Evolutionary conservation across 2,888 invertebrate genomes (phyloP), one percentile per base, ranked within the genome.

Genomic region (Andrena haemorrhoa): DNA sequence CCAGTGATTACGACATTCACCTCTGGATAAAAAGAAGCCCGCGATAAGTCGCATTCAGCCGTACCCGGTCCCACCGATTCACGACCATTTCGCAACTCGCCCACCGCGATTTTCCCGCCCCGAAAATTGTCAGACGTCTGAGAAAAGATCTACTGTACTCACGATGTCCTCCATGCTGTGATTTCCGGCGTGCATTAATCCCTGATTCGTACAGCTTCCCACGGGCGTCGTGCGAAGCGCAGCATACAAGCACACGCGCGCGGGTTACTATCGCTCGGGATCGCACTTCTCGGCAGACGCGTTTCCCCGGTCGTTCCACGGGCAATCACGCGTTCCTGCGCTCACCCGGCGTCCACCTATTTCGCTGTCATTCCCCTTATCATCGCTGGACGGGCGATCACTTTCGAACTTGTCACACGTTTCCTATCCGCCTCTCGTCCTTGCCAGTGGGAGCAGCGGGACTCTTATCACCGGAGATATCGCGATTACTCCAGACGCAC

Each of bases 121-220:
- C 0, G 6, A 20, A 51, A n/a, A 74, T 31, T 47, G 4, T 56
- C 12, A 10, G 33, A 58, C 35, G 5, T 10, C 20, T 4, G 10
- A 16, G 2, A 29, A 16, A 47, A 10, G 12, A n/a, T 33, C 20
- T 23, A 49, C 12, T 41, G 71, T 90, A 93, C 93, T 93, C 84
- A 93, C 93, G 83, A 92, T 90, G 89, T 93, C 93, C 85, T 91
- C 93, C 93, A 93, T 93, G 82, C 88, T 92, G 92, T 68, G 87
- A 84, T 90, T 90, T 84, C 88, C 87, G 83, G 61, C 56, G 64
- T 86, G 77, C 86, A 69, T 86, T 85, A 88, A 88, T 88, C 88
- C 89, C 58, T 76, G 84, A 85, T 83, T 71, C 74, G 83, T 71
- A 69, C 53, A 82, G 80, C 71, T 89, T 88, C 82, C 82, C 89